Evolutionary conservation across 2,888 invertebrate species (phyloP).

Genomic region (Desoria tigrina): DNA sequence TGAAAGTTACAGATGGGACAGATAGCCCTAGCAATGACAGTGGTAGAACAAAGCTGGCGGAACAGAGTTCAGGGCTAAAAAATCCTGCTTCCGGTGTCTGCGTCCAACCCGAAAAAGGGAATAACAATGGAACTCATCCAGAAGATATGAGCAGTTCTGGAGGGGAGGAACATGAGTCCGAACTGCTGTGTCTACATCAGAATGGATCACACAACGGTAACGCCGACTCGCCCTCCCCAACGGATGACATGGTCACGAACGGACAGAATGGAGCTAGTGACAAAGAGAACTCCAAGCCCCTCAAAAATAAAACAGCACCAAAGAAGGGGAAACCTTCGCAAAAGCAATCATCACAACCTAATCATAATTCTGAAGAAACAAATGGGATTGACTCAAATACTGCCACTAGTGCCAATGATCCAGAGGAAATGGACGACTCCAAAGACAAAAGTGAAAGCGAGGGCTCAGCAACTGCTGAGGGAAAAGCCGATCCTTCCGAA

Average conservation of each 20-base stretch:
- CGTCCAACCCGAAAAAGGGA: no score
- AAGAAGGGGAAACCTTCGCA: background rate
- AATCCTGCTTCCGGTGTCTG: background rate
- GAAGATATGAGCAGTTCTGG: slow-evolving; percentile 4
- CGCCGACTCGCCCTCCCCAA: background rate
- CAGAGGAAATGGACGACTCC: slow-evolving; percentile 4
- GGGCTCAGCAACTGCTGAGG: slow-evolving; percentile 25
- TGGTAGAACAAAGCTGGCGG: background rate
- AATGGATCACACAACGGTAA: slow-evolving; percentile 1
- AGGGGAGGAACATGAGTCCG: background rate
- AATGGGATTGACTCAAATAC: background rate
- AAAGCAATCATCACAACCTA: no score
- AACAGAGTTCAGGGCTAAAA: background rate
- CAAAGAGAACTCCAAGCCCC: slow-evolving; percentile 2
- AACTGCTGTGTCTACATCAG: background rate
- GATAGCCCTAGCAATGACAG: slow-evolving; percentile 3
- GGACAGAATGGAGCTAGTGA: background rate
- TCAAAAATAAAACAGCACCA: background rate
- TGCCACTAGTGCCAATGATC: background rate
- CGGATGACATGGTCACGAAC: background rate
- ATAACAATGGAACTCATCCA: slow-evolving; percentile 3
- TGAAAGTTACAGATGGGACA: slow-evolving; percentile 17
- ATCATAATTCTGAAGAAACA: slow-evolving; percentile 6
- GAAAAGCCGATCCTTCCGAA: slow-evolving; percentile 61
- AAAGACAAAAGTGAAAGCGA: slow-evolving; percentile 17